A percentile compares a stretch with the other conserved stretches of the same genome.
These are phyloP conservation scores for Smutsia temminckii DNA, from an alignment of 2,797 vertebrate genomes.

Conservation along the genomic window DNA sequence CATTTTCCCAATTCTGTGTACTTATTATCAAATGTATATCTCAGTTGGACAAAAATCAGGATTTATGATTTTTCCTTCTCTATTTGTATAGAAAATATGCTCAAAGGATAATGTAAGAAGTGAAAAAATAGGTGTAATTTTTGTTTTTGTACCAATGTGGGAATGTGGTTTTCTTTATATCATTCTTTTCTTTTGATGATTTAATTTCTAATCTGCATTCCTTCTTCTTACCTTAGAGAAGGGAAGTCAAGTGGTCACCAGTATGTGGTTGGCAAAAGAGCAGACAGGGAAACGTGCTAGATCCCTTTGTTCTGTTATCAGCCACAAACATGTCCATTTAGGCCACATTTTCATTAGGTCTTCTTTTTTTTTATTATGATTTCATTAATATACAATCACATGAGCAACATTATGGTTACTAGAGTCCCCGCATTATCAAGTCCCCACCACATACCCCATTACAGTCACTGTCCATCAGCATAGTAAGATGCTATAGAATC, in stretches of 20 bases:
- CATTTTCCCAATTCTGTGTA: neutral
- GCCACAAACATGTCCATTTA: slow-evolving; percentile 57
- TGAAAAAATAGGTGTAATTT: neutral
- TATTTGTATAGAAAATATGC: neutral
- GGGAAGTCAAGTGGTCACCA: neutral
- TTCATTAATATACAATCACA: too few species aligned
- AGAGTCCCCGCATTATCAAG: too few species aligned
- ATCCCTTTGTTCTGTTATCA: slow-evolving; percentile 70
- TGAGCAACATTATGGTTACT: too few species aligned
- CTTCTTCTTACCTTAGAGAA: slow-evolving; percentile 43
- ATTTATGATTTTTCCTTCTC: neutral
- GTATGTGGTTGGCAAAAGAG: slow-evolving; percentile 51
- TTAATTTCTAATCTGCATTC: neutral
- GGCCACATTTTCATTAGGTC: neutral
- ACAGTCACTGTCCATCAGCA: too few species aligned
- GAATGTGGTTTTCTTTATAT: neutral
- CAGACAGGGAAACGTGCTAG: slow-evolving; percentile 57
- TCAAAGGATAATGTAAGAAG: neutral
- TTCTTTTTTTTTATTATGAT: neutral
- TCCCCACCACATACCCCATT: too few species aligned
- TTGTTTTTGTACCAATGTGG: neutral
- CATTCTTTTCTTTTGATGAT: neutral
- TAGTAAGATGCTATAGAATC: too few species aligned
- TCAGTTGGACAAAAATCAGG: neutral
- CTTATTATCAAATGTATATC: neutral